A percentile compares a stretch with the other conserved stretches of the same genome.
These are phyloP conservation scores for Xenentodon cancila DNA, from an alignment of 2,797 vertebrate species.

Conservation along the genomic window DNA sequence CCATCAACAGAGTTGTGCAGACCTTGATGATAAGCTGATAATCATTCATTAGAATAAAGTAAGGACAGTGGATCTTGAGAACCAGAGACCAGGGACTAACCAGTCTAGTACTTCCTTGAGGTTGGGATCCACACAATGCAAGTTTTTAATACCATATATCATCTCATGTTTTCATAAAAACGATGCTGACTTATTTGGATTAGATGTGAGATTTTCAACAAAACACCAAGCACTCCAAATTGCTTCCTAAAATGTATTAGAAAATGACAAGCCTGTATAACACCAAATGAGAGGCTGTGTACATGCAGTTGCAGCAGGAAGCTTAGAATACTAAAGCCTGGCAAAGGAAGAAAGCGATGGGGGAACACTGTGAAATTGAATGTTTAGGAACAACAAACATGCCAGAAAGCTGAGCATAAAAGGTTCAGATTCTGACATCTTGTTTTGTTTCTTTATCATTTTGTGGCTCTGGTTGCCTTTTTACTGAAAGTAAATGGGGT, in stretches of 20 bases:
- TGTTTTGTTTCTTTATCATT: too few species aligned
- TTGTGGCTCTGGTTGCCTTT: too few species aligned
- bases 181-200: slow-evolving; percentile 7
- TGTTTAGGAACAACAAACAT: too few species aligned
- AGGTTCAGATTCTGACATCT: too few species aligned
- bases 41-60: too few species aligned
- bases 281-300: not conserved
- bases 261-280: not conserved
- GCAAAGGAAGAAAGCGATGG: not conserved
- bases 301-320: not conserved
- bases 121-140: not conserved
- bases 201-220: not conserved
- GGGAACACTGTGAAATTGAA: not conserved
- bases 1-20: too few species aligned
- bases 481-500: too few species aligned
- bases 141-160: not conserved
- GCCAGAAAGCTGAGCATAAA: too few species aligned
- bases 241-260: slow-evolving; percentile 8
- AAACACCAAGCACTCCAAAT: not conserved
- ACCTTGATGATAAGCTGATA: too few species aligned
- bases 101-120: not conserved
- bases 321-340: not conserved
- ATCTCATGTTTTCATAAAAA: slow-evolving; percentile 2
- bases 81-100: too few species aligned
- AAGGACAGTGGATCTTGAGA: too few species aligned